Conservation (phyloP, 2,113 vertebrate species). For the Phycodurus eques region DNA sequence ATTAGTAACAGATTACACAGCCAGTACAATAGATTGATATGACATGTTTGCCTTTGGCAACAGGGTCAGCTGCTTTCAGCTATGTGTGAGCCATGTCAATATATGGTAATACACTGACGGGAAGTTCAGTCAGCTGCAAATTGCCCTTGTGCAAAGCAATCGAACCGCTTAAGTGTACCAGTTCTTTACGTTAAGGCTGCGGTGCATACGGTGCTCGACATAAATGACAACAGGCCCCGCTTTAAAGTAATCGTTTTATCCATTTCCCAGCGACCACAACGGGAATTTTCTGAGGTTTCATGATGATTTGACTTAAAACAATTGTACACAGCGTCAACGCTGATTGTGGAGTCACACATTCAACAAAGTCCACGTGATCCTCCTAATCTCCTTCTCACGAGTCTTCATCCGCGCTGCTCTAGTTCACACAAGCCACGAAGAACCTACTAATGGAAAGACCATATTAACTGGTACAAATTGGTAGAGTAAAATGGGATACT, state of each 20-base stretch:
- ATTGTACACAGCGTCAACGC: not conserved
- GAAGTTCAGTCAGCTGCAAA: conserved; percentile 18
- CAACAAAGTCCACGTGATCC: conserved; percentile 8
- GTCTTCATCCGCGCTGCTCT: not conserved
- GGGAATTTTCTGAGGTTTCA: no score
- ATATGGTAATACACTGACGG: conserved; percentile 30
- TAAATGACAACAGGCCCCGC: conserved; percentile 7
- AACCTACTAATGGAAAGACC: not conserved
- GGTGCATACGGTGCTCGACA: conserved; percentile 29
- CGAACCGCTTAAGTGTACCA: conserved; percentile 35
- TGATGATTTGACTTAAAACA: not conserved
- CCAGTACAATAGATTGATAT: not conserved
- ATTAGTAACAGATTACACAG: not conserved
- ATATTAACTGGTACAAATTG: not conserved
- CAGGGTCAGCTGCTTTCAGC: conserved; percentile 13
- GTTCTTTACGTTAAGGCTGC: conserved; percentile 22
- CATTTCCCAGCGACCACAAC: no score
- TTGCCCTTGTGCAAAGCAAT: conserved; percentile 15
- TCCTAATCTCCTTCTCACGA: not conserved
- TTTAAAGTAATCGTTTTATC: no score
- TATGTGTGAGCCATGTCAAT: conserved; percentile 39
- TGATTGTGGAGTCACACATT: not conserved
- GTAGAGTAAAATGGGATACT: not conserved
- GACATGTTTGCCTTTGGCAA: conserved; percentile 13
- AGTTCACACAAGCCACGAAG: not conserved